These are phyloP conservation scores for Kryptolebias marmoratus DNA, from an alignment of 2,113 vertebrate species.

Conservation along the genomic window DNA sequence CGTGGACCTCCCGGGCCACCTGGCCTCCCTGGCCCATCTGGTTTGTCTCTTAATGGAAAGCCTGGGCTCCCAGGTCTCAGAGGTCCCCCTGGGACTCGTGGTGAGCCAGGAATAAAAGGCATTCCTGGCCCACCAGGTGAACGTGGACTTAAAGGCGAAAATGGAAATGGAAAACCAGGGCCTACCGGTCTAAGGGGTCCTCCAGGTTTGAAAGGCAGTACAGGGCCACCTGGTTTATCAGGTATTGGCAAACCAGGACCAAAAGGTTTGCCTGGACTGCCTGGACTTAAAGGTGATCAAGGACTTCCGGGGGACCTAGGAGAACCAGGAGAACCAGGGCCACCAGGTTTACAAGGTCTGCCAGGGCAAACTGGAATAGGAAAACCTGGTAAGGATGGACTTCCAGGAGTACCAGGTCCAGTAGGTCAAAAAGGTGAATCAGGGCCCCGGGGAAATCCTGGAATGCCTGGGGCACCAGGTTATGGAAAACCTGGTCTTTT, in stretches of 20 bases:
- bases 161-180: slow-evolving; percentile 92
- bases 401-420: slow-evolving; percentile 86
- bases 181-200: slow-evolving; percentile 85
- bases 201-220: slow-evolving; percentile 83
- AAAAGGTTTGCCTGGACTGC: slow-evolving; percentile 86
- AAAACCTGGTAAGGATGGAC: slow-evolving; percentile 85
- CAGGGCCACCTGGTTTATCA: slow-evolving; percentile 81
- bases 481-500: slow-evolving; percentile 92
- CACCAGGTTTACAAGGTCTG: slow-evolving; percentile 85
- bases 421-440: slow-evolving; percentile 89
- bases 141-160: slow-evolving; percentile 89
- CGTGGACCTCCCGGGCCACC: slow-evolving; percentile 89
- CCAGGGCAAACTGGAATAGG: slow-evolving; percentile 88
- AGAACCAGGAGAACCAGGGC: slow-evolving; percentile 82
- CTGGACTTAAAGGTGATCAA: slow-evolving; percentile 88
- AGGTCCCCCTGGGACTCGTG: slow-evolving; percentile 87
- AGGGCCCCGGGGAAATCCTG: slow-evolving; percentile 86
- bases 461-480: slow-evolving; percentile 87
- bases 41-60: slow-evolving; percentile 94
- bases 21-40: slow-evolving; percentile 92
- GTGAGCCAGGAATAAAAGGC: slow-evolving; percentile 90
- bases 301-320: slow-evolving; percentile 86
- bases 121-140: slow-evolving; percentile 87
- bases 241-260: slow-evolving; percentile 90
- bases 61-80: slow-evolving; percentile 89